These are phyloP conservation scores for Pocillopora damicornis DNA, from an alignment of 64 coral and sea anemone genomes.

Conservation along the genomic window DNA sequence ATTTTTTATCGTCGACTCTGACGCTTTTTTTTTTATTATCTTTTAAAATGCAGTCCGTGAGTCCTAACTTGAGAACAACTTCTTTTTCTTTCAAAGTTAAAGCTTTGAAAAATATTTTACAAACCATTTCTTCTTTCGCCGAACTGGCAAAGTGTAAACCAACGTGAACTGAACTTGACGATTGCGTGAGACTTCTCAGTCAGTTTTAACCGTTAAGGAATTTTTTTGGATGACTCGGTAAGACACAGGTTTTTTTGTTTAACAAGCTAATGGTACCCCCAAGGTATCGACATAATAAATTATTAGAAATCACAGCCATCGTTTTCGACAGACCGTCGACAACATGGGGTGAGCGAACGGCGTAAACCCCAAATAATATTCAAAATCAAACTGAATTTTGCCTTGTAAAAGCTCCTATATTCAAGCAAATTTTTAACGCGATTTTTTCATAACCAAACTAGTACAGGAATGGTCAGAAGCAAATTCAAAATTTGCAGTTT, in stretches of 20 bases:
- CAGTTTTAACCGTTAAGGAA: too few relatives aligned
- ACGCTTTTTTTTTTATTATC: too few relatives aligned
- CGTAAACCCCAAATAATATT: background rate
- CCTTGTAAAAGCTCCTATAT: background rate
- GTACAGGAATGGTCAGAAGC: background rate
- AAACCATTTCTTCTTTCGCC: too few relatives aligned
- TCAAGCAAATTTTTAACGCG: background rate
- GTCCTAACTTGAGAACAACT: too few relatives aligned
- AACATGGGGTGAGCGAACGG: background rate
- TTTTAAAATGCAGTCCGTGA: too few relatives aligned
- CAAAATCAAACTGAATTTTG: background rate
- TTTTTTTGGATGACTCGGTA: too few relatives aligned
- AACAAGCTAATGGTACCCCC: background rate
- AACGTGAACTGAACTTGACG: too few relatives aligned
- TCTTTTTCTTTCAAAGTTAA: too few relatives aligned
- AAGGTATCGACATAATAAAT: background rate
- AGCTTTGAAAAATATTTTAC: too few relatives aligned
- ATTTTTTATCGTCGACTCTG: too few relatives aligned
- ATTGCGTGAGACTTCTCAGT: too few relatives aligned
- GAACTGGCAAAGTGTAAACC: too few relatives aligned
- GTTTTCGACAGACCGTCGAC: background rate
- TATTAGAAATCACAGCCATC: slow-evolving; percentile 7
- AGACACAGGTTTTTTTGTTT: background rate
- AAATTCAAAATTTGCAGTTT: background rate
- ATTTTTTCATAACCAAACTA: background rate